These are phyloP conservation scores for Carapus acus DNA, from an alignment of 2,797 vertebrate species.

Conservation along the genomic window DNA sequence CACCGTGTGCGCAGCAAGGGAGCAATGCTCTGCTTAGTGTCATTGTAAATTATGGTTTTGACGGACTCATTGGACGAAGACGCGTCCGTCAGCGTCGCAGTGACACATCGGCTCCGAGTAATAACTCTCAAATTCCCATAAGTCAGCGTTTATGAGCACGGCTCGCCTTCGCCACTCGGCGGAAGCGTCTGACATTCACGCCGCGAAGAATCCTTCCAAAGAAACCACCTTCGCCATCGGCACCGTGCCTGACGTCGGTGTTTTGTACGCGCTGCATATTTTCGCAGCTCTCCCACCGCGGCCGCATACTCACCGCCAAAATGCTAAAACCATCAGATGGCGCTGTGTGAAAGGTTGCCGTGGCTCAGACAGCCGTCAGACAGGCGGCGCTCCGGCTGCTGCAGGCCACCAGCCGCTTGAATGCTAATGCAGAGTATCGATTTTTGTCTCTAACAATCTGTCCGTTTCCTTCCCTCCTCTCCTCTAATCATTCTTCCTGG, in stretches of 20 bases:
- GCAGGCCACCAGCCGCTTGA: slow-evolving; percentile 65
- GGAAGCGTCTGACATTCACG: no score
- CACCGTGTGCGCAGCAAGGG: background rate
- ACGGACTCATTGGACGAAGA: no score
- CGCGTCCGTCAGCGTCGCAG: no score
- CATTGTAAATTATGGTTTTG: no score
- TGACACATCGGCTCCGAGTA: no score
- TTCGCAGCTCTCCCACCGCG: background rate
- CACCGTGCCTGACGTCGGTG: no score
- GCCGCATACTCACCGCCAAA: slow-evolving; percentile 22
- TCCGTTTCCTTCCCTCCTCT: slow-evolving; percentile 58
- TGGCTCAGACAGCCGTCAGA: slow-evolving; percentile 41
- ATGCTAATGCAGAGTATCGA: slow-evolving; percentile 74
- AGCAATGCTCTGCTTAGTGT: background rate
- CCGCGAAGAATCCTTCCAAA: no score
- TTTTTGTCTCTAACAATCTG: slow-evolving; percentile 64
- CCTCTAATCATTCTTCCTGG: slow-evolving; percentile 57
- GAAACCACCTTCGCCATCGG: no score
- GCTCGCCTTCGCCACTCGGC: no score
- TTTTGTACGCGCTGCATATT: no score
- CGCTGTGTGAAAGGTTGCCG: slow-evolving; percentile 37
- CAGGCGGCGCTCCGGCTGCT: slow-evolving; percentile 42
- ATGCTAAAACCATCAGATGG: slow-evolving; percentile 36
- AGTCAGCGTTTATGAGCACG: no score
- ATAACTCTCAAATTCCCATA: no score